Evolutionary conservation across 1,140 invertebrate genomes (phyloP).

Genomic region (Lepidurus arcticus): DNA sequence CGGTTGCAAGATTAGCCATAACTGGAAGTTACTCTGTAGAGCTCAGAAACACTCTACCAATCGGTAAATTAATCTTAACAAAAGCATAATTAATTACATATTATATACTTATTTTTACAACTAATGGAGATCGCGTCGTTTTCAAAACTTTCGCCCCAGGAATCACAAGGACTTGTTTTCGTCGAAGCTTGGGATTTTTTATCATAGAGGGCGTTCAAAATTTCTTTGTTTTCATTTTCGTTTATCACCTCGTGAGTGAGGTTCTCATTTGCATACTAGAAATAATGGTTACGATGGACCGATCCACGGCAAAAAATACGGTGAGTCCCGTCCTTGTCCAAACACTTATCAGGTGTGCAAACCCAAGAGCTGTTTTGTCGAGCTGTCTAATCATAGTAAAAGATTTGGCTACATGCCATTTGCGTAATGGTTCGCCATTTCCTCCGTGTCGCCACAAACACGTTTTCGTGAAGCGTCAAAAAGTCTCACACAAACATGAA

Average conservation of each 20-base stretch:
- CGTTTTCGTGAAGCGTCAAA: too few species aligned
- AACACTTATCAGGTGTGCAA: too few species aligned
- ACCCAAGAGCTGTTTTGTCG: too few species aligned
- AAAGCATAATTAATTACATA: background rate
- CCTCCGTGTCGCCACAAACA: too few species aligned
- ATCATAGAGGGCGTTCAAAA: background rate
- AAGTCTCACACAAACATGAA: too few species aligned
- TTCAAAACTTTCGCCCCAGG: too few species aligned
- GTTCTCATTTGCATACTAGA: background rate
- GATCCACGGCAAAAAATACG: background rate
- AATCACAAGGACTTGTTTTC: background rate
- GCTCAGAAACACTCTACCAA: background rate
- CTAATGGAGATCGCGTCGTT: too few species aligned
- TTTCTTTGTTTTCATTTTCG: background rate
- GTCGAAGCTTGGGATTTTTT: background rate
- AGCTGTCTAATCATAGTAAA: too few species aligned
- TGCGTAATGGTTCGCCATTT: too few species aligned
- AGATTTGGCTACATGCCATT: too few species aligned
- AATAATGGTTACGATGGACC: background rate
- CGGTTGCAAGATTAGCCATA: slow-evolving; percentile 28
- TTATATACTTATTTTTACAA: background rate
- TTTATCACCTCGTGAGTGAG: background rate
- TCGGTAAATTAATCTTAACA: background rate
- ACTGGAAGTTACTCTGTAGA: background rate
- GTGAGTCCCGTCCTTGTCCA: background rate